Conservation (phyloP, 2,113 vertebrate genomes). For the Xiphorhynchus elegans region DNA sequence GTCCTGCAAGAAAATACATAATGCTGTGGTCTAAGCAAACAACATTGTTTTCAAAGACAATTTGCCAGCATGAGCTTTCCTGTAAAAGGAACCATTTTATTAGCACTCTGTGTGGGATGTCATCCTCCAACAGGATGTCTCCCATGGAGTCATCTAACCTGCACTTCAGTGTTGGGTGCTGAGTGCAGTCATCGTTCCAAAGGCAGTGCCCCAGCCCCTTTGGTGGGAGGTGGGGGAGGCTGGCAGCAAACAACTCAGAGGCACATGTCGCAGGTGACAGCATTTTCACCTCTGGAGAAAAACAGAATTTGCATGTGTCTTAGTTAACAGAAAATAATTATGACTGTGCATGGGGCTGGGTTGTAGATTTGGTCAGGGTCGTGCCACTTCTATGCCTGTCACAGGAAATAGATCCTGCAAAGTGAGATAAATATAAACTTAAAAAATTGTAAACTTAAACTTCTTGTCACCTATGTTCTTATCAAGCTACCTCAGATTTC, state of each 20-base stretch:
- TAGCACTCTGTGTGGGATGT: slow-evolving; percentile 25
- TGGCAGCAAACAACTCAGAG: not conserved
- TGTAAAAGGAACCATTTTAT: slow-evolving; percentile 44
- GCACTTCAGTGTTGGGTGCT: not conserved
- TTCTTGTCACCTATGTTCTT: not conserved
- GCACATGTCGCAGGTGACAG: not conserved
- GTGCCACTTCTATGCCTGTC: not conserved
- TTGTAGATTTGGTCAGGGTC: not conserved
- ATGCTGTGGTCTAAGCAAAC: slow-evolving; percentile 16
- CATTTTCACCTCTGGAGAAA: not conserved
- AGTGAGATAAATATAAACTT: not conserved
- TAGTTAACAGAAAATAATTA: not conserved
- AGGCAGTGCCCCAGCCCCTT: not conserved
- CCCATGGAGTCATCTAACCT: not conserved
- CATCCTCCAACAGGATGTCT: not conserved
- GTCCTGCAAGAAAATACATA: not conserved
- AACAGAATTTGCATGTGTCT: not conserved
- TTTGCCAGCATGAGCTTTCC: slow-evolving; percentile 37
- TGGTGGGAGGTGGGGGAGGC: not conserved
- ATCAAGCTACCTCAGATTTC: not conserved
- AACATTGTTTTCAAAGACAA: slow-evolving; percentile 53
- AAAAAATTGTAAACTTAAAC: not conserved
- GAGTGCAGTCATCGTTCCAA: not conserved
- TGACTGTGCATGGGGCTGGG: not conserved
- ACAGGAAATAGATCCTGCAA: not conserved